A percentile compares a stretch with the other conserved stretches of the same genome.
Conservation (phyloP, 1,140 invertebrate species). For the Calephelis virginiensis region DNA sequence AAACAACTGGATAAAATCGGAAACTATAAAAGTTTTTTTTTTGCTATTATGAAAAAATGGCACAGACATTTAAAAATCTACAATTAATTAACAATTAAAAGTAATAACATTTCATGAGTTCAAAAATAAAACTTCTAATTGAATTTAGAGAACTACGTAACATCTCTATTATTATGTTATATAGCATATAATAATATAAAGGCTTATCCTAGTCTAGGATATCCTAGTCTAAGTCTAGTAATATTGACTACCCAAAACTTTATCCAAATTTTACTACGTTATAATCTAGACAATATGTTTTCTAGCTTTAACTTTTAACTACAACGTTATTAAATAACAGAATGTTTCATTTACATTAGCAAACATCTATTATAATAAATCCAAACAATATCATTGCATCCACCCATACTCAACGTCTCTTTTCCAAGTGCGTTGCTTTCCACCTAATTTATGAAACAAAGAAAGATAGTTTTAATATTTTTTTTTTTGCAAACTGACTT, state of each 20-base stretch:
- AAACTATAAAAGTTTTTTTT: not conserved
- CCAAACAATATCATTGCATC: constrained; percentile 36
- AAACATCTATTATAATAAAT: constrained; percentile 24
- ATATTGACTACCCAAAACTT: too few species aligned
- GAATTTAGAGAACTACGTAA: not conserved
- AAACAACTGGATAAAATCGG: not conserved
- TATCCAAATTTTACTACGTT: not conserved
- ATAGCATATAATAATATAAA: constrained; percentile 4
- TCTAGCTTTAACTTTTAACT: constrained; percentile 2
- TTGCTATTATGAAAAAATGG: not conserved
- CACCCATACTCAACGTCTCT: constrained; percentile 53
- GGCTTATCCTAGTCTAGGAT: too few species aligned
- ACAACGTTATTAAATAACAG: not conserved
- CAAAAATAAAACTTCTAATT: not conserved
- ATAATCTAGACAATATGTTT: constrained; percentile 12
- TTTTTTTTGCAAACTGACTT: not conserved
- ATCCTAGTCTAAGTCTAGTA: constrained; percentile 21
- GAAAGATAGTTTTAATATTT: constrained; percentile 3
- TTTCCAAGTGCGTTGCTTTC: constrained; percentile 38
- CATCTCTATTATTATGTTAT: constrained; percentile 1
- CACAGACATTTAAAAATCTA: constrained; percentile 4
- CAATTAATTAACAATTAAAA: not conserved
- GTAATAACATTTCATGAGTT: not conserved
- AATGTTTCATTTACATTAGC: not conserved
- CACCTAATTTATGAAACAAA: constrained; percentile 50